Conservation (phyloP, 1,140 invertebrate genomes). For the Calycopis cecrops region DNA sequence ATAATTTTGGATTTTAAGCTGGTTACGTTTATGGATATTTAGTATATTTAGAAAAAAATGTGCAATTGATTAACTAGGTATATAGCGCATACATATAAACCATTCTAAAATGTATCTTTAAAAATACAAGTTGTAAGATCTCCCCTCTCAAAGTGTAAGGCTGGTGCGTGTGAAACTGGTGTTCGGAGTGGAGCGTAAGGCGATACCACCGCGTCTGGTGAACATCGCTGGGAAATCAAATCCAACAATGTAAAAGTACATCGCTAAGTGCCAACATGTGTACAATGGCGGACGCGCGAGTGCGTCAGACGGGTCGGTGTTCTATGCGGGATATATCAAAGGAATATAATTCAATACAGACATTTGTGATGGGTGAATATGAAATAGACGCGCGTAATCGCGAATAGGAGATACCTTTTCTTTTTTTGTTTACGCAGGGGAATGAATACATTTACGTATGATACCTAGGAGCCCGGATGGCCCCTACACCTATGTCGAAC, state of each 20-base stretch:
- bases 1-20: too few species aligned
- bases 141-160: not conserved
- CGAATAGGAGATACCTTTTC: too few species aligned
- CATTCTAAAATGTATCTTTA: conserved; percentile 37
- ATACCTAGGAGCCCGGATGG: too few species aligned
- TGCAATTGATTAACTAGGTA: too few species aligned
- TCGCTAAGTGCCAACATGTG: conserved; percentile 55
- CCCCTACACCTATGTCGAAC: too few species aligned
- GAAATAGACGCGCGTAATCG: too few species aligned
- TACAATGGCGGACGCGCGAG: conserved; percentile 42
- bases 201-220: conserved; percentile 61
- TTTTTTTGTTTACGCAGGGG: too few species aligned
- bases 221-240: conserved; percentile 62
- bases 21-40: too few species aligned
- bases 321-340: conserved; percentile 9
- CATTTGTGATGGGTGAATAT: not conserved
- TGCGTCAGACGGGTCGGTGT: conserved; percentile 10
- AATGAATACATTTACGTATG: too few species aligned
- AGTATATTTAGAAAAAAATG: too few species aligned
- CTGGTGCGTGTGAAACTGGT: conserved; percentile 53
- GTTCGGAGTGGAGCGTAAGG: conserved; percentile 48
- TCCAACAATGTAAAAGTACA: conserved; percentile 44
- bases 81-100: too few species aligned
- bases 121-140: conserved; percentile 28
- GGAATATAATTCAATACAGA: conserved; percentile 2